Percentiles rank a stretch among this genome's conserved stretches.
Evolutionary conservation across 92 coral and sea anemone genomes (phyloP).

Genomic region (Palythoa grandiflora): DNA sequence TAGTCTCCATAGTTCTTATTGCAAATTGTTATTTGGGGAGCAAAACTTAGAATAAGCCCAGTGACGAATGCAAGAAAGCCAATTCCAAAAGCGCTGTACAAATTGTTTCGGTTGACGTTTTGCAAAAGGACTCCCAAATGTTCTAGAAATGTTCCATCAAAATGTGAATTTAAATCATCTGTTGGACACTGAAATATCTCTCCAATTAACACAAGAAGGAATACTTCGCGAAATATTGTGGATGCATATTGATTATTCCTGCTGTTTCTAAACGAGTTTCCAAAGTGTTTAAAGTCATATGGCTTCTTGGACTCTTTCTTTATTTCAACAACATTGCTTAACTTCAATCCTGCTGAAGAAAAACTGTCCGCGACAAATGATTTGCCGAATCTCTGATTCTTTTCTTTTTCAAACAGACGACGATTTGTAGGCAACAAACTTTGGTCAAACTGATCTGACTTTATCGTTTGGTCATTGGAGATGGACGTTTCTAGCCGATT

Average conservation of each 20-base stretch:
- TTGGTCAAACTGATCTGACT: slow-evolving; percentile 34
- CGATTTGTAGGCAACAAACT: neutral
- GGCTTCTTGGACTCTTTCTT: slow-evolving; percentile 54
- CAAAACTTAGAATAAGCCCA: slow-evolving; percentile 68
- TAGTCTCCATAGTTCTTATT: slow-evolving; percentile 74
- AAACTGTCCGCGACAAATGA: slow-evolving; percentile 64
- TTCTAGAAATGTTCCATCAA: slow-evolving; percentile 87
- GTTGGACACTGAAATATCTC: slow-evolving; percentile 85
- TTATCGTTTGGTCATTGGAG: slow-evolving; percentile 22
- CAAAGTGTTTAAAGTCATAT: slow-evolving; percentile 74
- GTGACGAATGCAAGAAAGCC: slow-evolving; percentile 76
- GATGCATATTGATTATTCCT: slow-evolving; percentile 74
- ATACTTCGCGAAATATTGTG: slow-evolving; percentile 73
- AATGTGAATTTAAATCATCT: slow-evolving; percentile 83
- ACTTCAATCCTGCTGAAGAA: slow-evolving; percentile 65
- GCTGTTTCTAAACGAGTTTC: slow-evolving; percentile 67
- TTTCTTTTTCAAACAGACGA: slow-evolving; percentile 1
- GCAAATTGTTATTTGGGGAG: slow-evolving; percentile 74
- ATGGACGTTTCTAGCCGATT: neutral
- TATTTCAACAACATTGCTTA: slow-evolving; percentile 47
- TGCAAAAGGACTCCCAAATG: slow-evolving; percentile 84
- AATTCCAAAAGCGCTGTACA: slow-evolving; percentile 83
- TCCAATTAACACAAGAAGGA: slow-evolving; percentile 73
- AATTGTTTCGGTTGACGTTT: slow-evolving; percentile 70
- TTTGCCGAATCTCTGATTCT: slow-evolving; percentile 28